Evolutionary conservation across 2,888 invertebrate species (phyloP).

Genomic region (Agrilus biguttatus): DNA sequence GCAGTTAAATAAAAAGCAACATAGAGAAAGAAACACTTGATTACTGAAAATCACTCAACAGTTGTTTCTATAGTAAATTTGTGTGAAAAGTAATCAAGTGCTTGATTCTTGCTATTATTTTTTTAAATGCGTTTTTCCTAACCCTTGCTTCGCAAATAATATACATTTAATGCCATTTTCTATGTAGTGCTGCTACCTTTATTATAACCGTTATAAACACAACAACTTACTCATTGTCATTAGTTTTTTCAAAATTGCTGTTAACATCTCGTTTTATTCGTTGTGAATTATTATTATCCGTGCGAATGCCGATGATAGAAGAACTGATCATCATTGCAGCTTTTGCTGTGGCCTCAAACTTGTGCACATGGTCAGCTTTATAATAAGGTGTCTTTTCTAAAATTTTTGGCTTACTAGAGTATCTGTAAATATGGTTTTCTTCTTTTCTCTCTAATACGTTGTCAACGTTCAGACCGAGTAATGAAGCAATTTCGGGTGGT

Average conservation of each 20-base stretch:
- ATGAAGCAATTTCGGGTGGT: conserved; percentile 51
- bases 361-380: conserved; percentile 16
- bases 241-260: conserved; percentile 12
- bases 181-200: neutral
- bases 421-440: conserved; percentile 44
- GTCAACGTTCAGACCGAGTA: conserved; percentile 39
- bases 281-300: conserved; percentile 6
- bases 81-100: too few relatives aligned
- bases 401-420: conserved; percentile 48
- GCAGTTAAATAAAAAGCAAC: too few relatives aligned
- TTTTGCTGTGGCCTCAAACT: conserved; percentile 25
- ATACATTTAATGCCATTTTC: too few relatives aligned
- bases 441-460: conserved; percentile 12
- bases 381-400: conserved; percentile 22
- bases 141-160: too few relatives aligned
- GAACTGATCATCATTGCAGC: conserved; percentile 23
- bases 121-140: too few relatives aligned
- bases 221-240: conserved; percentile 13
- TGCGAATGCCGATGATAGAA: conserved; percentile 16
- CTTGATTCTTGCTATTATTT: too few relatives aligned
- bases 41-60: too few relatives aligned
- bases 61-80: too few relatives aligned
- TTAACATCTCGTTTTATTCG: conserved; percentile 11
- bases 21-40: too few relatives aligned
- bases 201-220: neutral